Percentiles rank a stretch among this genome's conserved stretches.
Conservation (phyloP, 2,113 vertebrate genomes). For the Agapornis roseicollis region DNA sequence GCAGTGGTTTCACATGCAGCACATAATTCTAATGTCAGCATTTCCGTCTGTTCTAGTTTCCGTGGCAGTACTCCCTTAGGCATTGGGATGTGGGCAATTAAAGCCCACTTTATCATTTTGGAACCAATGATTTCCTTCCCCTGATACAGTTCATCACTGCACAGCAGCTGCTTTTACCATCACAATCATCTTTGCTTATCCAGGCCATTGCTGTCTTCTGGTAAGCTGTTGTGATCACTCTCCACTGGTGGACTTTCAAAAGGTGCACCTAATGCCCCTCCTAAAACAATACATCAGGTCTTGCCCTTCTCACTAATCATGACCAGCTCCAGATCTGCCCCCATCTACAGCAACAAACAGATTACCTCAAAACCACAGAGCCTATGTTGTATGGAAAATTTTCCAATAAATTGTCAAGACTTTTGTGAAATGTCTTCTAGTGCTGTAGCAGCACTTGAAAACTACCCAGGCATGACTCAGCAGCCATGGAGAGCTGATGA, state of each 20-base stretch:
- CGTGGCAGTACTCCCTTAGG: slow-evolving; percentile 67
- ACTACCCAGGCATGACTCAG: slow-evolving; percentile 15
- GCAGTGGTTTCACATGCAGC: slow-evolving; percentile 51
- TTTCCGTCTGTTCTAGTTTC: slow-evolving; percentile 41
- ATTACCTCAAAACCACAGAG: neutral
- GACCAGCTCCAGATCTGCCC: neutral
- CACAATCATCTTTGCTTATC: neutral
- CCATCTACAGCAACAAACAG: neutral
- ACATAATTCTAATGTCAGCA: slow-evolving; percentile 62
- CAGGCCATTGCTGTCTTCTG: neutral
- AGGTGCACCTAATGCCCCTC: neutral
- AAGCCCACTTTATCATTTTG: slow-evolving; percentile 69
- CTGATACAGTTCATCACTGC: neutral
- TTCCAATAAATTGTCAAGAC: neutral
- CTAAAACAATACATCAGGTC: neutral
- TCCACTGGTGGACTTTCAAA: neutral
- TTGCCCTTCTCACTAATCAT: neutral
- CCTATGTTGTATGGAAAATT: neutral
- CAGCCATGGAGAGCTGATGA: slow-evolving; percentile 40
- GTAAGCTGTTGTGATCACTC: neutral
- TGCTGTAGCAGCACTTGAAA: neutral
- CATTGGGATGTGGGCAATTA: slow-evolving; percentile 68
- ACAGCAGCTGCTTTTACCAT: neutral
- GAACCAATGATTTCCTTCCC: slow-evolving; percentile 44
- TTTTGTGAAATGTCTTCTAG: neutral